Evolutionary conservation across 2,888 invertebrate species (phyloP).

Genomic region (Caenorhabditis sp.): DNA sequence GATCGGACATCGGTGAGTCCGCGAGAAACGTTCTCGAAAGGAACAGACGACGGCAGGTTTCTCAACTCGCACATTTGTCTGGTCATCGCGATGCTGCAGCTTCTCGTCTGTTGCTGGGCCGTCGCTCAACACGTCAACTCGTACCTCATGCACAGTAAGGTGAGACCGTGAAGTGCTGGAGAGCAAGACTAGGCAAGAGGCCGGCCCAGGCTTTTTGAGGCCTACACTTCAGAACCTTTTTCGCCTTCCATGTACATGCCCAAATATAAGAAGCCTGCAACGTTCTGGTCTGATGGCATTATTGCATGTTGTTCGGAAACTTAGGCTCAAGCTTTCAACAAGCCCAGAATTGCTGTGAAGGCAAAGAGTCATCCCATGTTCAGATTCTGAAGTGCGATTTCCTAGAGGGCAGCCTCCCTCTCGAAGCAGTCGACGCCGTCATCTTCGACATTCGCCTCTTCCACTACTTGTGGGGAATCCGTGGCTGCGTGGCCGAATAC

Average conservation of each 20-base stretch:
- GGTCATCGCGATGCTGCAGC: conserved; percentile 67
- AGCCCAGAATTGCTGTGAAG: no score
- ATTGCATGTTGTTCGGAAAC: no score
- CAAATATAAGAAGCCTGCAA: no score
- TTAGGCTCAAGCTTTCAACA: no score
- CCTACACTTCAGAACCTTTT: no score
- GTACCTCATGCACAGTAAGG: conserved; percentile 65
- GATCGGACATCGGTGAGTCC: conserved; percentile 66
- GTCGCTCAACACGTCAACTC: conserved; percentile 73
- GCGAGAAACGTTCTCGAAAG: neutral
- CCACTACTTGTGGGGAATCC: conserved; percentile 76
- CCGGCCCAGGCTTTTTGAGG: no score
- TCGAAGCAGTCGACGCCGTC: conserved; percentile 74
- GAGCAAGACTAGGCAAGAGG: no score
- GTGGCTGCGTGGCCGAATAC: conserved; percentile 76
- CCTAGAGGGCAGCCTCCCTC: conserved; percentile 62
- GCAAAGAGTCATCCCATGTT: no score
- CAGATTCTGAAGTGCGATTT: conserved; percentile 76
- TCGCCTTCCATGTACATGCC: no score
- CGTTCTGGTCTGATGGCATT: no score
- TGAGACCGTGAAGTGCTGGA: no score
- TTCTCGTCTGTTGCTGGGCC: conserved; percentile 72
- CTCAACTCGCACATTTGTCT: conserved; percentile 73
- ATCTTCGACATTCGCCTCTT: conserved; percentile 74
- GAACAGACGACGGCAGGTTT: conserved; percentile 45